Evolutionary conservation across 2,113 vertebrate species (phyloP).

Genomic region (Protobothrops flavoviridis): DNA sequence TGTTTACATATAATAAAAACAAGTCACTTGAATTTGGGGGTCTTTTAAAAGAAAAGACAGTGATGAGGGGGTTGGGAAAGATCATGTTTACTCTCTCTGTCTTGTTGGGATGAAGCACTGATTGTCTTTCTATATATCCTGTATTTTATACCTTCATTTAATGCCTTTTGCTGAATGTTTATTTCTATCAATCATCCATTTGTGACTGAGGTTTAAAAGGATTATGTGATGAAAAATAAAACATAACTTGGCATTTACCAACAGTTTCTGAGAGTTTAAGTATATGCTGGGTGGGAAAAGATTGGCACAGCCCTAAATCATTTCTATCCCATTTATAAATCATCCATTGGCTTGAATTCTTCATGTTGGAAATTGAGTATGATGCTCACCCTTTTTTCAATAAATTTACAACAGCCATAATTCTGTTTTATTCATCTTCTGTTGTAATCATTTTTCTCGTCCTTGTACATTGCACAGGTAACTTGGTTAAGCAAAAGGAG

Average conservation of each 20-base stretch:
- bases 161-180: constrained; percentile 68
- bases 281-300: not conserved
- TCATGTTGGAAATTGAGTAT: not conserved
- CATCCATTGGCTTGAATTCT: not conserved
- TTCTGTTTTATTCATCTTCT: not conserved
- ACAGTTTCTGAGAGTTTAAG: constrained; percentile 34
- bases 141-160: constrained; percentile 75
- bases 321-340: not conserved
- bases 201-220: constrained; percentile 73
- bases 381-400: not conserved
- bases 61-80: constrained; percentile 38
- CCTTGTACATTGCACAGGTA: not conserved
- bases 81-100: constrained; percentile 62
- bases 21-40: constrained; percentile 74
- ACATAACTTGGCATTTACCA: constrained; percentile 75
- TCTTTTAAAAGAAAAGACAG: constrained; percentile 56
- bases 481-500: not conserved
- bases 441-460: not conserved
- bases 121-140: constrained; percentile 75
- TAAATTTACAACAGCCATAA: not conserved
- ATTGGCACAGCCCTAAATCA: accelerated
- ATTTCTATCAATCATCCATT: constrained; percentile 77
- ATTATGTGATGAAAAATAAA: constrained; percentile 83
- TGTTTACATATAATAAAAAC: constrained; percentile 76
- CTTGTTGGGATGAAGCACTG: constrained; percentile 70